Conservation (phyloP, 2,113 vertebrate species). For the Meleagris gallopavo region DNA sequence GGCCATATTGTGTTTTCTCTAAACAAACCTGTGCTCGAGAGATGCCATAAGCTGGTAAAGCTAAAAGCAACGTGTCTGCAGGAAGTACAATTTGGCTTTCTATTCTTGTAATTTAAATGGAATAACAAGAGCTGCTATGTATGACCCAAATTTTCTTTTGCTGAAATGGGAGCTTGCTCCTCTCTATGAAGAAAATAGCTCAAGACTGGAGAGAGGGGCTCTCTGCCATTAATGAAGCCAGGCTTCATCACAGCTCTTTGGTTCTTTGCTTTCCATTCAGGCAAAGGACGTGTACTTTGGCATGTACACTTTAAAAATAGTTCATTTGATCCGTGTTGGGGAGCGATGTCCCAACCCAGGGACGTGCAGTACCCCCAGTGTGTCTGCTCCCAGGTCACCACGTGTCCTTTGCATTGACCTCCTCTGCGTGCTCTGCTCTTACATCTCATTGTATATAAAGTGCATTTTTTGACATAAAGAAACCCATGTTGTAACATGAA, state of each 20-base stretch:
- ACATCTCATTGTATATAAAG: not conserved
- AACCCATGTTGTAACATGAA: not conserved
- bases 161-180: not conserved
- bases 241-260: not conserved
- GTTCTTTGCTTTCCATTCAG: not conserved
- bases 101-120: not conserved
- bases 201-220: not conserved
- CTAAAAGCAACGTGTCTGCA: not conserved
- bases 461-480: not conserved
- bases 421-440: not conserved
- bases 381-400: not conserved
- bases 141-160: constrained; percentile 9
- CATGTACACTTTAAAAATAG: not conserved
- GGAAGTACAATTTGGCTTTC: not conserved
- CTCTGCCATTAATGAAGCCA: not conserved
- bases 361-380: not conserved
- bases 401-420: not conserved
- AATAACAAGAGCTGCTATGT: not conserved
- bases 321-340: not conserved
- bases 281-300: not conserved
- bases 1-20: constrained; percentile 45
- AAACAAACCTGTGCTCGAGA: constrained; percentile 37
- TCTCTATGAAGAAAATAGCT: not conserved
- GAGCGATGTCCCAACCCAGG: not conserved
- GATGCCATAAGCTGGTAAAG: not conserved